Percentiles rank a stretch among this genome's conserved stretches.
Conservation (phyloP, 2,113 vertebrate genomes). For the Urocynchramus pylzowi region DNA sequence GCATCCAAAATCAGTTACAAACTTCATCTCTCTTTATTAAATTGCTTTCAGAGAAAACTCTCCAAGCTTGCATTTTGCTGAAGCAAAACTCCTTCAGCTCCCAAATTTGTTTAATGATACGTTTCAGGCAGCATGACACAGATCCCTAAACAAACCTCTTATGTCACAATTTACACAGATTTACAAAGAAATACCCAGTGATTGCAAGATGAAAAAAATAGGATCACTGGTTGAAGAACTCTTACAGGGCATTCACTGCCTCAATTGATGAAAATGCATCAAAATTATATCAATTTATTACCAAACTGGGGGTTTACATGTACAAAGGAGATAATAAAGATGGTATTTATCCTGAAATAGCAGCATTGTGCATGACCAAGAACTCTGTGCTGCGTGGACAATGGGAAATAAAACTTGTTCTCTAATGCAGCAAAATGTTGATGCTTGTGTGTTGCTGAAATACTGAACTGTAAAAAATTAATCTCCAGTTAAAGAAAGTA, state of each 20-base stretch:
- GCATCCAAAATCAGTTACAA: not conserved
- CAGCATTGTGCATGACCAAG: not conserved
- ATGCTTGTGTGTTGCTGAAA: not conserved
- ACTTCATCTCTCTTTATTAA: not conserved
- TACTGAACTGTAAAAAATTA: not conserved
- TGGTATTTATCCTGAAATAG: constrained; percentile 1
- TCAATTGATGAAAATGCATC: not conserved
- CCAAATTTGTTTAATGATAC: constrained; percentile 19
- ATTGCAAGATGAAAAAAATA: not conserved
- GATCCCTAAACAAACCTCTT: not conserved
- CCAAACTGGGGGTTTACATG: not conserved
- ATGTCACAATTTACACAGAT: not conserved
- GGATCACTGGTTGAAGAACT: not conserved
- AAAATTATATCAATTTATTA: not conserved
- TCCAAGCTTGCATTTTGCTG: not conserved
- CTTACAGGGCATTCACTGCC: not conserved
- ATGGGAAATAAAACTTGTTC: not conserved
- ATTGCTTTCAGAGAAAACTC: not conserved
- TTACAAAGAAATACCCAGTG: not conserved
- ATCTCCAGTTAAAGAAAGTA: not conserved
- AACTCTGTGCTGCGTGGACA: not conserved
- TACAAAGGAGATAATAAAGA: not conserved
- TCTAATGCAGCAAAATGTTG: not conserved
- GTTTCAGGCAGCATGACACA: not conserved
- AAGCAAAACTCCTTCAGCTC: constrained; percentile 4